phyloP scores from a whole-genome alignment of 2,113 vertebrate genomes.

The Sinosuthora webbiana region DNA sequence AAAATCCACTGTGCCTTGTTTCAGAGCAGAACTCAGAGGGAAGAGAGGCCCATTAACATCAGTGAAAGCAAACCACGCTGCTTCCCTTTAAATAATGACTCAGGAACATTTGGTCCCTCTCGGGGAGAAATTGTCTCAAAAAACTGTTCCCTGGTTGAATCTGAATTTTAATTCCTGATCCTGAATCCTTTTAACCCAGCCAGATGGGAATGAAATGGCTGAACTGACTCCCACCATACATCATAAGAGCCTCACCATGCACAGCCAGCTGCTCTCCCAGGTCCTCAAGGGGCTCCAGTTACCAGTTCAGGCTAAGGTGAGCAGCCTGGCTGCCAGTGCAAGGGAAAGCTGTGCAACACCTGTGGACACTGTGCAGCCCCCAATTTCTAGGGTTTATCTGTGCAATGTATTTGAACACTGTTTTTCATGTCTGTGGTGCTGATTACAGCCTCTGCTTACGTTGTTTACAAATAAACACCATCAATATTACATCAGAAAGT shows the following conservation, averaged over 20 bases:
- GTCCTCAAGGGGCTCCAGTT: neutral
- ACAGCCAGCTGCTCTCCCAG: neutral
- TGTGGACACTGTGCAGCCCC: neutral
- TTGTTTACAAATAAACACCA: neutral
- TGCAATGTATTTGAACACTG: neutral
- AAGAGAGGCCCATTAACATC: neutral
- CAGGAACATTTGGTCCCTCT: neutral
- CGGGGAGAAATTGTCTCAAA: neutral
- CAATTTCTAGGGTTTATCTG: neutral
- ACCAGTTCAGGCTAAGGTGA: neutral
- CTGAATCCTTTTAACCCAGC: neutral
- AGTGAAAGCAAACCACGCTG: neutral
- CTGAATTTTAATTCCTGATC: neutral
- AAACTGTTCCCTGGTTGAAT: neutral
- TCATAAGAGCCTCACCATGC: neutral
- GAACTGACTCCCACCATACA: neutral
- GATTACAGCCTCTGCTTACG: neutral
- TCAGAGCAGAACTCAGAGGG: neutral
- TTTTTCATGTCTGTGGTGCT: neutral
- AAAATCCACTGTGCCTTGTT: neutral
- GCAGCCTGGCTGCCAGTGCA: neutral
- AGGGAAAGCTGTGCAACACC: neutral
- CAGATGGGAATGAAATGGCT: neutral
- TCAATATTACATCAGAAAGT: neutral
- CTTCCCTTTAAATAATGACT: neutral